These are phyloP conservation scores for Machimus atricapillus DNA, from an alignment of 2,888 invertebrate genomes.

Conservation along the genomic window DNA sequence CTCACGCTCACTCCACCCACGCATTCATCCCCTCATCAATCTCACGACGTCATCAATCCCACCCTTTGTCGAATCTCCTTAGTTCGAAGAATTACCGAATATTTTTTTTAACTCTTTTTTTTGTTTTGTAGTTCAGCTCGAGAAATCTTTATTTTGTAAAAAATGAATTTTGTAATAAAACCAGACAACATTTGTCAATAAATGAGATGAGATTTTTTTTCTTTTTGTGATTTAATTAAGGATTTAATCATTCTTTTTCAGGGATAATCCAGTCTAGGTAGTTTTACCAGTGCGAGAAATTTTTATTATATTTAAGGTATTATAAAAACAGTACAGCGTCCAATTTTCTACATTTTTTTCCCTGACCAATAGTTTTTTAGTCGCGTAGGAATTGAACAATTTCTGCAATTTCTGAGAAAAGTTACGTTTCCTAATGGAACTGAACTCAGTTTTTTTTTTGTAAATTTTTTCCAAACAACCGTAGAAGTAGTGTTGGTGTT, in stretches of 20 bases:
- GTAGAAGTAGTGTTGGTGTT: too few species aligned
- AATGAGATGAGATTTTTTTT: neutral
- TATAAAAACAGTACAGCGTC: too few species aligned
- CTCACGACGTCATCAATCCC: neutral
- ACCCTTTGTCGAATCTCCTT: neutral
- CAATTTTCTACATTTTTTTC: too few species aligned
- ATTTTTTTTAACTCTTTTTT: neutral
- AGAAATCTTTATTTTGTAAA: constrained; percentile 28
- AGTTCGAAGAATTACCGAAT: constrained; percentile 1
- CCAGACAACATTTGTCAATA: constrained; percentile 38
- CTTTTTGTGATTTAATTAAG: neutral
- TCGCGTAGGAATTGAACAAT: too few species aligned
- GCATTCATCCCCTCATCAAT: neutral
- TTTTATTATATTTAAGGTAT: too few species aligned
- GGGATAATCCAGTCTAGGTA: too few species aligned
- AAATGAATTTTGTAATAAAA: constrained; percentile 30
- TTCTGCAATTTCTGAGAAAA: too few species aligned
- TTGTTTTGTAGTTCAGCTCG: constrained; percentile 22
- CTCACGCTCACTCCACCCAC: neutral
- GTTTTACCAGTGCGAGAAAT: too few species aligned
- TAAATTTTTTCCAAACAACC: too few species aligned
- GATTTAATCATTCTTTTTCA: neutral
- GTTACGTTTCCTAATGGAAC: too few species aligned
- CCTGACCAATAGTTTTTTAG: too few species aligned
- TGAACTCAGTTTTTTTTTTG: too few species aligned